Percentiles rank a stretch among this genome's conserved stretches.
Conservation (phyloP, 2,113 vertebrate species). For the Hucho hucho region DNA sequence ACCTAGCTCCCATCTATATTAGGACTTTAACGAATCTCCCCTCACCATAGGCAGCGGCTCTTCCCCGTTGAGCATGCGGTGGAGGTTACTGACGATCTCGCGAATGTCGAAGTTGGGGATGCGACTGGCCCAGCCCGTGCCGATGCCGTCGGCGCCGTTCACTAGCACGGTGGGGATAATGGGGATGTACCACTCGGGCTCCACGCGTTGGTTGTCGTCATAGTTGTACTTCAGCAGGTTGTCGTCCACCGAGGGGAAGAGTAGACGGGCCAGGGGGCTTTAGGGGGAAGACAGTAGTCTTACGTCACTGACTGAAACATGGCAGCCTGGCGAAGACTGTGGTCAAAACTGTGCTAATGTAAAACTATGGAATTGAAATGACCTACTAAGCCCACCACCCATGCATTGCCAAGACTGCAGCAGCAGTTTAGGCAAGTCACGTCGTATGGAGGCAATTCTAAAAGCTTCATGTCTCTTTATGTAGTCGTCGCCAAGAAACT, state of each 20-base stretch:
- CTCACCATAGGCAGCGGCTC: slow-evolving; percentile 90
- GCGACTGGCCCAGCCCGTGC: slow-evolving; percentile 95
- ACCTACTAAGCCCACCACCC: too few relatives aligned
- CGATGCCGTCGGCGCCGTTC: slow-evolving; percentile 93
- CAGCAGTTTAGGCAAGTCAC: too few relatives aligned
- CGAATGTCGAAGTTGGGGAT: slow-evolving; percentile 89
- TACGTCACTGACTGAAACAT: neutral
- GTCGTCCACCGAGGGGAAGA: slow-evolving; percentile 89
- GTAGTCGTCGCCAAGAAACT: too few relatives aligned
- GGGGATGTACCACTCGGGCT: slow-evolving; percentile 97
- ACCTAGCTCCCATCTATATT: neutral
- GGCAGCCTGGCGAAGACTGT: too few relatives aligned
- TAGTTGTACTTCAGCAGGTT: slow-evolving; percentile 87
- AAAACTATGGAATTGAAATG: too few relatives aligned
- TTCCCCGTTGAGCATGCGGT: slow-evolving; percentile 85
- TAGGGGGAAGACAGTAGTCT: neutral
- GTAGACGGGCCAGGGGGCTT: slow-evolving; percentile 84
- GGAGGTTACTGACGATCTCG: slow-evolving; percentile 89
- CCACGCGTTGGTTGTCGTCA: slow-evolving; percentile 95
- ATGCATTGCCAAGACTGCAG: too few relatives aligned
- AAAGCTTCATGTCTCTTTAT: too few relatives aligned
- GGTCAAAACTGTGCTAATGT: neutral
- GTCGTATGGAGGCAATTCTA: too few relatives aligned
- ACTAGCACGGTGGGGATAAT: slow-evolving; percentile 92
- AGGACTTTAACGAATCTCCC: neutral